Conservation (phyloP, 2,113 vertebrate genomes). For the Muntiacus reevesi region DNA sequence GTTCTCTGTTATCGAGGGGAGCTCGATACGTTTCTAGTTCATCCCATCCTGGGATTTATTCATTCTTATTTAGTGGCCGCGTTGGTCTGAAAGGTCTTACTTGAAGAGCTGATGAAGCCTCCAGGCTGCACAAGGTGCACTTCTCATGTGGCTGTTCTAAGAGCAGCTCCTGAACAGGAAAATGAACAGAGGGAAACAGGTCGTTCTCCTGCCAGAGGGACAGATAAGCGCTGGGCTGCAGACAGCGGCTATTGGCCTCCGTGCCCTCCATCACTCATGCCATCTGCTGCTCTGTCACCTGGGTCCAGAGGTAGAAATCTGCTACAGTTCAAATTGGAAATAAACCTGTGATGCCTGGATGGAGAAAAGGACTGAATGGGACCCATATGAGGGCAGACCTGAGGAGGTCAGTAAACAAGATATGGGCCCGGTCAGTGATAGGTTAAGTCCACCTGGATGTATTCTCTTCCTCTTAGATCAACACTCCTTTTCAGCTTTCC, state of each 20-base stretch:
- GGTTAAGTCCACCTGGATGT: background rate
- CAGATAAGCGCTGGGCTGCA: background rate
- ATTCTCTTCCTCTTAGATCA: background rate
- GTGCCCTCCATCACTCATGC: background rate
- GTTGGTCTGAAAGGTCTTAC: slow-evolving; percentile 7
- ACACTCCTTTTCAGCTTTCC: background rate
- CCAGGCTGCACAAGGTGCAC: background rate
- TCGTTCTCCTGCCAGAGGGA: slow-evolving; percentile 27
- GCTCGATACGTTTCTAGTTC: background rate
- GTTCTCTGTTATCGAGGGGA: background rate
- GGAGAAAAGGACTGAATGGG: background rate
- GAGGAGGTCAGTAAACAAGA: background rate
- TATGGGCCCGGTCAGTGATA: background rate
- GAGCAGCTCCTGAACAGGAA: background rate
- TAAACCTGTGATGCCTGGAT: background rate
- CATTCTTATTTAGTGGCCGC: background rate
- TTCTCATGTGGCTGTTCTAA: slow-evolving; percentile 24
- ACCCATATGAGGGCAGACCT: fast-evolving
- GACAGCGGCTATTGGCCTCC: background rate
- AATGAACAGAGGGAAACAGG: background rate
- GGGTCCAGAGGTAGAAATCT: background rate
- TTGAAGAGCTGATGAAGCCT: background rate
- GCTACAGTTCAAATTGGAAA: background rate
- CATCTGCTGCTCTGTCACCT: background rate
- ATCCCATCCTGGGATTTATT: background rate